These are phyloP conservation scores for Wiebesia pumilae DNA, from an alignment of 1,140 invertebrate species.

Conservation along the genomic window DNA sequence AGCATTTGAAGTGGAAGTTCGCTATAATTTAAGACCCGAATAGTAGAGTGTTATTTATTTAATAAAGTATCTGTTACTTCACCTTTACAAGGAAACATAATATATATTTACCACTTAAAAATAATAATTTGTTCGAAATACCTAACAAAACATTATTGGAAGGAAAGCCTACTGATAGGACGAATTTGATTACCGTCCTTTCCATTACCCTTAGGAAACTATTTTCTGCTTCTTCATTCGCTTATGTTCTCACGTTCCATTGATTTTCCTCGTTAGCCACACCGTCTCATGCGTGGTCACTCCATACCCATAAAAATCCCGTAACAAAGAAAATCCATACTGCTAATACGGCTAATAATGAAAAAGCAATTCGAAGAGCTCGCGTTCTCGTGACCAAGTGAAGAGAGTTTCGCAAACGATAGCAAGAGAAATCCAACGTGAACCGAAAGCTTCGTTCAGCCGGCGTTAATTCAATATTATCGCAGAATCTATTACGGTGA, in stretches of 20 bases:
- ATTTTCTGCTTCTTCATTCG: neutral
- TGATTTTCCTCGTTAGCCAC: conserved; percentile 20
- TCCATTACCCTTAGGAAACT: neutral
- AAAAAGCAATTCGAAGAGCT: neutral
- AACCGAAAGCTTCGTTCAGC: neutral
- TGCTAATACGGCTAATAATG: conserved; percentile 32
- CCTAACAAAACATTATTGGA: neutral
- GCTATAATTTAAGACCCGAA: no score
- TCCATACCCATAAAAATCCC: conserved; percentile 1
- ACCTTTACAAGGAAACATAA: no score
- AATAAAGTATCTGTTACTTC: no score
- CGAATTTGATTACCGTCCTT: neutral
- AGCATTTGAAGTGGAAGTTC: no score
- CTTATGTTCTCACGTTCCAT: conserved; percentile 9
- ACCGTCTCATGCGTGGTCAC: neutral
- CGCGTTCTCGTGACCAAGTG: neutral
- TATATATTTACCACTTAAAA: no score
- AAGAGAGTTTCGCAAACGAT: neutral
- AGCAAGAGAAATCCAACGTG: neutral
- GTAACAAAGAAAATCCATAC: conserved; percentile 37
- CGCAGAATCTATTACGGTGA: conserved; percentile 67
- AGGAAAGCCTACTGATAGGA: neutral
- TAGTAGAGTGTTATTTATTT: no score
- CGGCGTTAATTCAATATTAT: conserved; percentile 68
- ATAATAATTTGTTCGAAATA: neutral